A percentile compares a stretch with the other conserved stretches of the same genome.
phyloP scores from a whole-genome alignment of 2,888 invertebrate species.

The Cristatella mucedo region DNA sequence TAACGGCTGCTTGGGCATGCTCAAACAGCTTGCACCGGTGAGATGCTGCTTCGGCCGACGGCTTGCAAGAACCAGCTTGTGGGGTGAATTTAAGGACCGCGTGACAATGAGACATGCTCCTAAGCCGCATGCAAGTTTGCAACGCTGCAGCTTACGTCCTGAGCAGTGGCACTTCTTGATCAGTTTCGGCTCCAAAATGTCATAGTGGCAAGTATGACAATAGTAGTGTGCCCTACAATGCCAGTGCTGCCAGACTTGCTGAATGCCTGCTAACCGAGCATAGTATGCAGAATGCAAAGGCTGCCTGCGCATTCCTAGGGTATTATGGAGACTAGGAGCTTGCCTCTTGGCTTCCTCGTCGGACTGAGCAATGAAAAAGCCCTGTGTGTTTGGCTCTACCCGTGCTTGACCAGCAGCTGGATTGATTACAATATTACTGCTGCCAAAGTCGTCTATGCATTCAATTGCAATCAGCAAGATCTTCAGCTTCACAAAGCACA shows the following conservation, averaged over 20 bases:
- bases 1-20: too few species aligned
- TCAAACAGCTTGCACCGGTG: too few species aligned
- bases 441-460: constrained; percentile 56
- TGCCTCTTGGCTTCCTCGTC: constrained; percentile 98
- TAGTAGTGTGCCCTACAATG: constrained; percentile 78
- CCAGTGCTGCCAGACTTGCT: too few species aligned
- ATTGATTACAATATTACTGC: constrained; percentile 88
- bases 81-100: too few species aligned
- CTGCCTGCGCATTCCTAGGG: too few species aligned
- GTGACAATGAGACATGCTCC: too few species aligned
- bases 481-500: constrained; percentile 91
- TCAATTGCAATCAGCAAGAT: constrained; percentile 85
- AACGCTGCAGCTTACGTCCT: constrained; percentile 55
- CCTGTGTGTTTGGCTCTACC: constrained; percentile 89
- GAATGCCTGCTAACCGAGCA: too few species aligned
- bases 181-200: constrained; percentile 86
- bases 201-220: constrained; percentile 94
- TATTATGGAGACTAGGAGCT: too few species aligned
- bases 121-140: too few species aligned
- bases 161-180: constrained; percentile 98
- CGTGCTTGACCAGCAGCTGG: constrained; percentile 57
- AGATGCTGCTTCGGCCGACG: too few species aligned
- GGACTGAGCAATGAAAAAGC: constrained; percentile 97
- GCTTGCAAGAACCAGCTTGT: too few species aligned
- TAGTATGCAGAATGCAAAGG: too few species aligned